phyloP scores from a whole-genome alignment of 2,888 invertebrate species.

The Oscheius sp. region DNA sequence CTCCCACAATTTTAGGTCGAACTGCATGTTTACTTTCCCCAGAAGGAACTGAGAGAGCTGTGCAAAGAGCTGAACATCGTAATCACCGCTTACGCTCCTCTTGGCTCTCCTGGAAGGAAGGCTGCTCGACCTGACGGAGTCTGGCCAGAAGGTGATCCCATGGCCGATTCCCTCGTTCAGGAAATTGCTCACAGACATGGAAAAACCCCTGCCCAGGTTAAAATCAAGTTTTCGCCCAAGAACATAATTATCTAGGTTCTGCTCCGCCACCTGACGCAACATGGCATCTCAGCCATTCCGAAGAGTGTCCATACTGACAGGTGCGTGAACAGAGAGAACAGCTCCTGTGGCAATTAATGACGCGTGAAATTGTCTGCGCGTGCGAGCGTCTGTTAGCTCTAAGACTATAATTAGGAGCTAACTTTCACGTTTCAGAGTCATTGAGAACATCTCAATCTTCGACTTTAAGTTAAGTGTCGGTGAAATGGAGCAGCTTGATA shows the following conservation, averaged over 20 bases:
- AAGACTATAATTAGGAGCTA: slow-evolving; percentile 1
- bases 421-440: slow-evolving; percentile 40
- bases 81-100: slow-evolving; percentile 59
- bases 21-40: slow-evolving; percentile 84
- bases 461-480: slow-evolving; percentile 59
- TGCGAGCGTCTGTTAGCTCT: background rate
- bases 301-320: slow-evolving; percentile 56
- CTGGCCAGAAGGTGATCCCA: slow-evolving; percentile 56
- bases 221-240: slow-evolving; percentile 4
- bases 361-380: slow-evolving; percentile 16
- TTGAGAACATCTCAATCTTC: slow-evolving; percentile 61
- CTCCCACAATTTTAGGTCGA: slow-evolving; percentile 78
- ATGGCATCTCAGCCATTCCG: slow-evolving; percentile 60
- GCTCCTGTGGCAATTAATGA: slow-evolving; percentile 33
- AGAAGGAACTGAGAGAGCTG: slow-evolving; percentile 78
- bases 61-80: slow-evolving; percentile 80
- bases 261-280: slow-evolving; percentile 59
- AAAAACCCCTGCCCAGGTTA: slow-evolving; percentile 60
- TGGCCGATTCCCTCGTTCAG: slow-evolving; percentile 50
- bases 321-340: slow-evolving; percentile 7
- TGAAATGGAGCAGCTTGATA: slow-evolving; percentile 53
- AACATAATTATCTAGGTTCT: slow-evolving; percentile 41
- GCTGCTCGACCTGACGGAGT: slow-evolving; percentile 56
- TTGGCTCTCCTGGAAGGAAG: slow-evolving; percentile 61
- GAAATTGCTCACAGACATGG: slow-evolving; percentile 53